Evolutionary conservation across 2,113 vertebrate genomes (phyloP), one percentile per base, ranked within the genome.

Genomic region (Lanius ludovicianus): DNA sequence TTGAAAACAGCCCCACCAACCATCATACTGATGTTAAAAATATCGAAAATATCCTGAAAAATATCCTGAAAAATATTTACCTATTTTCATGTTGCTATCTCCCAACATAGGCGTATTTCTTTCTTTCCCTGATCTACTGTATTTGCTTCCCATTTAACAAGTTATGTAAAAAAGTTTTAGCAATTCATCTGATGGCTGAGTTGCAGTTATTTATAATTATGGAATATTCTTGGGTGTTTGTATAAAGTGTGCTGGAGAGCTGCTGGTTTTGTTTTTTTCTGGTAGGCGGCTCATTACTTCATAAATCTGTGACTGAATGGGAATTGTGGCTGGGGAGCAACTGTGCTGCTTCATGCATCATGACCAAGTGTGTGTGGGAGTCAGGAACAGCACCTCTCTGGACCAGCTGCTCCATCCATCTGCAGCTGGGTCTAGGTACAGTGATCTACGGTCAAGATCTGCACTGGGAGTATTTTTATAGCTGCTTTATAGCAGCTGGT

Each of bases 361-460:
- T 84, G 79, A 92, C 93, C 93, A 92, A 92, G 84, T 63, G 90
- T 94, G 94, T 93, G 83, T 87, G 91, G 92, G 92, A 94, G 93
- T 84, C 81, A 84, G 96, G 84, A 86, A 63, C 95, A 80, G 97
- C 94, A 96, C 98, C 97, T 97, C 98, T 97, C 97, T 89, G 95
- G 97, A 95, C 98, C 98, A 98, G 98, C 97, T 98, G 98, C 98
- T 90, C 87, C 68, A 97, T 97, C 98, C 97, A 97, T 98, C 98
- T 98, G 98, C 98, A 97, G 97, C 98, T 98, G 97, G 97, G 97
- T 96, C 97, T 96, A 95, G 90, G 95, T 96, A 95, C 87, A 31
- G 81, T 97, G 97, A 98, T 97, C 97, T 97, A 97, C 6, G 84
- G 97, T 97, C 98, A 96, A 97, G 95, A 53, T 84, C 97, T 96